phyloP scores from a whole-genome alignment of 2,113 vertebrate species.

The Cyanistes caeruleus region DNA sequence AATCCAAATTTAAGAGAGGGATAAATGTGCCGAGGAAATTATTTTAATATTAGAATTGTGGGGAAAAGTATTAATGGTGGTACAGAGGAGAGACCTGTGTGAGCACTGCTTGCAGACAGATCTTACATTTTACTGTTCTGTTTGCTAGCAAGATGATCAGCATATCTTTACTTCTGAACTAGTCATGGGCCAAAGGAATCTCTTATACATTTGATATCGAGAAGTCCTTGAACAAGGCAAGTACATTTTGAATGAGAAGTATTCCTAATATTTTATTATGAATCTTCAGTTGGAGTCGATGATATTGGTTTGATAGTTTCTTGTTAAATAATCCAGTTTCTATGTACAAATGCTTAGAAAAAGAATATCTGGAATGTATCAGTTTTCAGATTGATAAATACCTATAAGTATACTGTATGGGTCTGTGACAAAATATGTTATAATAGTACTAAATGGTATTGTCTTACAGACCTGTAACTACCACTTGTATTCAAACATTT shows the following conservation, averaged over 20 bases:
- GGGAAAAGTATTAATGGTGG: background rate
- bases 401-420: background rate
- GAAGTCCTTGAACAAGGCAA: background rate
- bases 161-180: background rate
- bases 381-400: background rate
- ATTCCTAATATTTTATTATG: background rate
- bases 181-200: background rate
- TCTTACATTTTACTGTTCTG: background rate
- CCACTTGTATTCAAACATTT: background rate
- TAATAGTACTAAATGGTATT: background rate
- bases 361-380: background rate
- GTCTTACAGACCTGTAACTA: background rate
- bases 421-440: background rate
- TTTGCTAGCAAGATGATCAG: background rate
- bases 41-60: background rate
- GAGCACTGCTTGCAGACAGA: background rate
- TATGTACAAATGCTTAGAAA: background rate
- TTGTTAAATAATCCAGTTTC: background rate
- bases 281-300: background rate
- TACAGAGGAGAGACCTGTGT: background rate
- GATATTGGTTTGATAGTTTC: background rate
- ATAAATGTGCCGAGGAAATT: background rate
- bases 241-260: background rate
- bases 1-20: background rate
- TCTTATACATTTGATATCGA: background rate